Evolutionary conservation across 2,113 vertebrate species (phyloP).

Genomic region (Scartelaos histophorus): DNA sequence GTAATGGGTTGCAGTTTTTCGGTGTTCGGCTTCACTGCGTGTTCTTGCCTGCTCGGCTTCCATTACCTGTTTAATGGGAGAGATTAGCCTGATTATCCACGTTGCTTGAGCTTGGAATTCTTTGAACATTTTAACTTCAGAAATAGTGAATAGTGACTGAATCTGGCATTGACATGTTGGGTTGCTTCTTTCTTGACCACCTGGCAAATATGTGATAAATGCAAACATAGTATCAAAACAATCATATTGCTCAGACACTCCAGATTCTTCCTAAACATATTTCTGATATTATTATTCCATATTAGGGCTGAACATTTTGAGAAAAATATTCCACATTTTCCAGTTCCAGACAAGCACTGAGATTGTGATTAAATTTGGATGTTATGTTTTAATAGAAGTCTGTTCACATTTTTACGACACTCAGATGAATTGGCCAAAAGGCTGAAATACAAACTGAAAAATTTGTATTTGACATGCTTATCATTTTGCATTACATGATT

Average conservation of each 20-base stretch:
- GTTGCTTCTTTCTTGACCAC: too few relatives aligned
- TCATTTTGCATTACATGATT: too few relatives aligned
- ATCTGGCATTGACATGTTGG: neutral
- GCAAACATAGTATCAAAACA: too few relatives aligned
- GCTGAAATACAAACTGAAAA: too few relatives aligned
- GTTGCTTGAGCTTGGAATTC: neutral
- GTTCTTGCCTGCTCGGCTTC: constrained; percentile 92
- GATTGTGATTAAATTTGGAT: too few relatives aligned
- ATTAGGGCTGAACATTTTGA: neutral
- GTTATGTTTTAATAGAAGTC: too few relatives aligned
- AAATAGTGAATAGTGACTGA: neutral
- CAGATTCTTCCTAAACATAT: neutral
- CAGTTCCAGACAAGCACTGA: too few relatives aligned
- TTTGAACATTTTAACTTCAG: neutral
- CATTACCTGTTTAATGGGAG: constrained; percentile 84
- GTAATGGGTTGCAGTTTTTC: constrained; percentile 89
- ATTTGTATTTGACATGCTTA: too few relatives aligned
- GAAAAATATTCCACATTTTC: too few relatives aligned
- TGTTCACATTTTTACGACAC: too few relatives aligned
- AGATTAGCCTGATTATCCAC: neutral
- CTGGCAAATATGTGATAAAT: neutral
- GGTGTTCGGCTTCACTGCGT: constrained; percentile 87
- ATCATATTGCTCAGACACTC: neutral
- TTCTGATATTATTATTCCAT: neutral
- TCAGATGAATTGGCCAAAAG: too few relatives aligned